phyloP scores from a whole-genome alignment of 1,140 invertebrate species.

The Callitettix versicolor region DNA sequence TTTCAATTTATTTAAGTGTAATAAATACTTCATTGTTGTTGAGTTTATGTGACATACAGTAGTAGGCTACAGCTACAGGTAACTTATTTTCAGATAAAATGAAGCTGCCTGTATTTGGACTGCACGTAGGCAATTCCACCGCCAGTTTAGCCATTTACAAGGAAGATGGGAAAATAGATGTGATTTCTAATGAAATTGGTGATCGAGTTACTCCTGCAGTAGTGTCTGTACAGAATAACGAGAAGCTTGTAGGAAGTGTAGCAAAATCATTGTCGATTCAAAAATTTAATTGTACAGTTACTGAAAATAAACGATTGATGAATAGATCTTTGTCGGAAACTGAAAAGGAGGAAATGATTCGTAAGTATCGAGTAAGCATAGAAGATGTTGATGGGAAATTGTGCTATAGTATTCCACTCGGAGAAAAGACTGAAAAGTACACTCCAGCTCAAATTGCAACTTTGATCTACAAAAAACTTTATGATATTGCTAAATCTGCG shows the following conservation, averaged over 20 bases:
- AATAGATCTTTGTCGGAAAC: neutral
- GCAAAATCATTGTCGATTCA: neutral
- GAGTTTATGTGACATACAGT: too few relatives aligned
- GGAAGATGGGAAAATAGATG: neutral
- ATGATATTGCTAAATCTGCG: neutral
- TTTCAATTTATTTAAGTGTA: too few relatives aligned
- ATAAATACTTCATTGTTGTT: too few relatives aligned
- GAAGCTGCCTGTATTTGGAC: neutral
- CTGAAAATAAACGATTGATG: neutral
- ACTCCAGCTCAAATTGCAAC: neutral
- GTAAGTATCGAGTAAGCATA: neutral
- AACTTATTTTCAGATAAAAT: too few relatives aligned
- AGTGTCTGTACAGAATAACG: neutral
- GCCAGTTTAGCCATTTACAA: neutral
- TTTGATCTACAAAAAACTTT: neutral
- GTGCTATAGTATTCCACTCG: neutral
- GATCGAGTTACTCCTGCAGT: neutral
- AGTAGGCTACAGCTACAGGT: too few relatives aligned
- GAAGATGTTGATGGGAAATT: neutral
- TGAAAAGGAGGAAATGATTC: neutral
- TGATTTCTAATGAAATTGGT: neutral
- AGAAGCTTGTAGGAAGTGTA: neutral
- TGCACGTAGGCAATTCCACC: conserved; percentile 3
- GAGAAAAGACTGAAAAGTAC: neutral
- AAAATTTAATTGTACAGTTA: neutral